Percentiles rank a stretch among this genome's conserved stretches.
These are phyloP conservation scores for Junonia oenone DNA, from an alignment of 2,888 invertebrate genomes.

Conservation along the genomic window DNA sequence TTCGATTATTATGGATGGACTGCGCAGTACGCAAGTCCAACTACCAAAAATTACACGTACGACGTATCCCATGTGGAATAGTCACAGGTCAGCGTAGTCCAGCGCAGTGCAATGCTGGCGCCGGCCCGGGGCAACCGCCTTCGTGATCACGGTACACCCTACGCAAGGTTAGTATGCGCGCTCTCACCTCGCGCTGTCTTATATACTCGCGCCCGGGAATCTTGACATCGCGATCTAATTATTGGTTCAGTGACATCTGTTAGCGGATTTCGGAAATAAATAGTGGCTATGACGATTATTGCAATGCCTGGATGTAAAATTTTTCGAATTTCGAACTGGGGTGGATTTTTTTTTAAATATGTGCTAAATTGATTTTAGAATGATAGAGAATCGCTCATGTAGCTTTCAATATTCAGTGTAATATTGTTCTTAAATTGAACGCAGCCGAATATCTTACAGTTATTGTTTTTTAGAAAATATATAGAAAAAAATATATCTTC, in stretches of 20 bases:
- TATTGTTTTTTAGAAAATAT: background rate
- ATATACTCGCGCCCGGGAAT: constrained; percentile 41
- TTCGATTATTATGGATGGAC: constrained; percentile 53
- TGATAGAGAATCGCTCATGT: background rate
- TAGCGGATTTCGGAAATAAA: constrained; percentile 28
- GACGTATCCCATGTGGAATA: constrained; percentile 78
- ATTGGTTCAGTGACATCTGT: constrained; percentile 55
- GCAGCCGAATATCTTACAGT: background rate
- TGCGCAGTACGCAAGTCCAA: constrained; percentile 81
- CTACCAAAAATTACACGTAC: constrained; percentile 82
- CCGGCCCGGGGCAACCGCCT: constrained; percentile 83
- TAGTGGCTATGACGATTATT: constrained; percentile 12
- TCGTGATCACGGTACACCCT: constrained; percentile 85
- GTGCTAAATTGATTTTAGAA: no score
- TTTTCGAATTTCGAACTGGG: no score
- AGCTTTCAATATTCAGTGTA: background rate
- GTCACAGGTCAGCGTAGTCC: constrained; percentile 81
- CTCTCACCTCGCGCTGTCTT: constrained; percentile 18
- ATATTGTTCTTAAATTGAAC: background rate
- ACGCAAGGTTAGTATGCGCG: constrained; percentile 84
- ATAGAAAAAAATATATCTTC: no score
- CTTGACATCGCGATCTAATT: constrained; percentile 53
- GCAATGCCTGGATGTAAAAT: constrained; percentile 25
- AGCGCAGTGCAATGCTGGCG: constrained; percentile 83
- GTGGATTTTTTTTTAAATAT: no score